Percentiles rank a stretch among this genome's conserved stretches.
These are phyloP conservation scores for Drosophila tripunctata DNA, from an alignment of 2,888 invertebrate genomes.

Conservation along the genomic window DNA sequence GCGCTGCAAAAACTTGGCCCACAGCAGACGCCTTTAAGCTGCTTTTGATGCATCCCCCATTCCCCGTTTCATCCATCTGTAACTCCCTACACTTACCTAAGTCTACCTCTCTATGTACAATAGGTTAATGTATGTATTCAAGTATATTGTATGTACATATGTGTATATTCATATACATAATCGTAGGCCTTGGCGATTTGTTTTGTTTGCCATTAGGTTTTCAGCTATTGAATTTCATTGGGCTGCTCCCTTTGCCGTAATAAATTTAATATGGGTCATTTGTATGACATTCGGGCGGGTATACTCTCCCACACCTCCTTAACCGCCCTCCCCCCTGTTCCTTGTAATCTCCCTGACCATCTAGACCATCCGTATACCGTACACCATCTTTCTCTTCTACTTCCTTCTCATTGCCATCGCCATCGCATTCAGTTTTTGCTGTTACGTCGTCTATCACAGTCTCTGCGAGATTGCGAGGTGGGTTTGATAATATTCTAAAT, in stretches of 20 bases:
- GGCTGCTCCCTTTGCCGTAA: constrained; percentile 68
- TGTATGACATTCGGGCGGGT: constrained; percentile 72
- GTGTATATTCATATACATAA: constrained; percentile 16
- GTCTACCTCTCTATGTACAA: constrained; percentile 33
- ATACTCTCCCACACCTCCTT: constrained; percentile 3
- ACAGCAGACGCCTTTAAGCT: constrained; percentile 63
- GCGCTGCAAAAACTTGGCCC: constrained; percentile 48
- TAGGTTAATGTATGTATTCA: constrained; percentile 30
- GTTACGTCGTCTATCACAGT: constrained; percentile 48
- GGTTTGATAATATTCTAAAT: not conserved
- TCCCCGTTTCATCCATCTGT: not conserved
- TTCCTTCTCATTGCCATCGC: not conserved
- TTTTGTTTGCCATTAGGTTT: constrained; percentile 75
- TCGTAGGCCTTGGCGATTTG: constrained; percentile 69
- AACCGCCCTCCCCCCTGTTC: not conserved
- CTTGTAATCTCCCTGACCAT: not conserved
- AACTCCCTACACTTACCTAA: constrained; percentile 26
- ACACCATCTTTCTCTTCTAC: not conserved
- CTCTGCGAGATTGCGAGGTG: constrained; percentile 10
- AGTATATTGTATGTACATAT: not conserved
- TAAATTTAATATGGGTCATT: constrained; percentile 81
- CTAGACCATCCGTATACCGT: constrained; percentile 16
- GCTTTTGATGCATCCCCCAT: constrained; percentile 55
- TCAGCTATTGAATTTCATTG: constrained; percentile 78
- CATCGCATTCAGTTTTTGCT: constrained; percentile 31